Base-by-base conservation (phyloP, 2,113 vertebrate genomes). In the Uropsilus gracilis region DNA sequence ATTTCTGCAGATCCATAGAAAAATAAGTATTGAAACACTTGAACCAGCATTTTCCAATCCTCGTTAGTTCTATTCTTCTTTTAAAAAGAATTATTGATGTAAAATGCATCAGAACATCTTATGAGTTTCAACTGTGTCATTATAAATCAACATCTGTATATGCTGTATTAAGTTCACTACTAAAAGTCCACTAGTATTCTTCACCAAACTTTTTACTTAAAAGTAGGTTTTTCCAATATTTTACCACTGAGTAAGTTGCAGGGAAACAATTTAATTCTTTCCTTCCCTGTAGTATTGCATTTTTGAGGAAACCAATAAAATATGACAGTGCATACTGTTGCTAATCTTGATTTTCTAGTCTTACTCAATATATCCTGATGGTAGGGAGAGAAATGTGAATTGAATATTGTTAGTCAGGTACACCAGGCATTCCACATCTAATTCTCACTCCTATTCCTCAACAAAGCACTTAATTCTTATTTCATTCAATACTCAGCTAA, bases 201-300 rank as follows among this genome's bases (percentile, higher is more conserved):
- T 55, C 53, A 55, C 53, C 5, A 6, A 1, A 22, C 5, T 64
- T 87, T 76, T 39, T 59, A 46, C 14, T 72, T 59, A 28, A 63
- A 78, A 63, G 46, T 46, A 46, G 69, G 83, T 64, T 93, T 92
- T 61, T 8, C 13, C 39, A 57, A 11, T 2, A n/a, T 12, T 68
- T 77, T 57, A 86, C 32, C 26, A 89, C 7, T 83, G 83, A 89
- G 53, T 89, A 94, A 86, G 76, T 80, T 88, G 48, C 2, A 77
- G 28, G 30, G 44, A 97, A 89, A 75, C 22, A 78, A 92, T 77
- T 53, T 77, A 18, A 86, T 34, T 53, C 13, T 9, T 20, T 76
- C 20, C 42, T 75, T 86, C 6, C 72, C 11, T 48, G 22, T 61
- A 71, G 20, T 32, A 55, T 39, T 48, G 1, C 24, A n/a, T 89